Evolutionary conservation across 1,140 invertebrate genomes (phyloP).

Genomic region (Leucophenga varia): DNA sequence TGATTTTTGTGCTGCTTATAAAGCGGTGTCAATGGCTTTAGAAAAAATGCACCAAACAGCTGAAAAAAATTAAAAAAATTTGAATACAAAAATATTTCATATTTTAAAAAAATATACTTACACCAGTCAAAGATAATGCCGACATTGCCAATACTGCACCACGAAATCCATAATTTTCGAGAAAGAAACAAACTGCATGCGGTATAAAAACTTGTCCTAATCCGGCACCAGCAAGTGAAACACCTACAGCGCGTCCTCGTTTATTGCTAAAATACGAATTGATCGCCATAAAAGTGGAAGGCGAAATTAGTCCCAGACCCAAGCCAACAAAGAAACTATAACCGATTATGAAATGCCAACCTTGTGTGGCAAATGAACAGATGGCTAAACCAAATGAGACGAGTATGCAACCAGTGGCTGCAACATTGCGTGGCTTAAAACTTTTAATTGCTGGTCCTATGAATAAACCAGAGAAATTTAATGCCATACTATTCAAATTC

Average conservation of each 20-base stretch:
- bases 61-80: conserved; percentile 15
- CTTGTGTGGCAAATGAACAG: conserved; percentile 64
- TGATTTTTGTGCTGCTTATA: conserved; percentile 37
- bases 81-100: neutral
- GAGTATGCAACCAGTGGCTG: conserved; percentile 63
- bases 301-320: conserved; percentile 66
- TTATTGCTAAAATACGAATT: conserved; percentile 71
- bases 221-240: conserved; percentile 70
- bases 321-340: conserved; percentile 66
- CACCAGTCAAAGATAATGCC: conserved; percentile 63
- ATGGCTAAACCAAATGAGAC: conserved; percentile 64
- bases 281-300: conserved; percentile 70
- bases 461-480: conserved; percentile 69
- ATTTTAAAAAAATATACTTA: conserved; percentile 34
- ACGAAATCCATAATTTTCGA: conserved; percentile 62
- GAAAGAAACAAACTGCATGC: conserved; percentile 63
- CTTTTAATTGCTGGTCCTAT: conserved; percentile 67
- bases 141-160: conserved; percentile 65
- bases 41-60: conserved; percentile 45
- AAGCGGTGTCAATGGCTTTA: conserved; percentile 32
- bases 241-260: conserved; percentile 68
- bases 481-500: conserved; percentile 66
- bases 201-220: conserved; percentile 75
- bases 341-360: conserved; percentile 66
- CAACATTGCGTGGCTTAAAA: conserved; percentile 65